These are phyloP conservation scores for Poeciliopsis occidentalis DNA, from an alignment of 2,113 vertebrate genomes.

Conservation along the genomic window DNA sequence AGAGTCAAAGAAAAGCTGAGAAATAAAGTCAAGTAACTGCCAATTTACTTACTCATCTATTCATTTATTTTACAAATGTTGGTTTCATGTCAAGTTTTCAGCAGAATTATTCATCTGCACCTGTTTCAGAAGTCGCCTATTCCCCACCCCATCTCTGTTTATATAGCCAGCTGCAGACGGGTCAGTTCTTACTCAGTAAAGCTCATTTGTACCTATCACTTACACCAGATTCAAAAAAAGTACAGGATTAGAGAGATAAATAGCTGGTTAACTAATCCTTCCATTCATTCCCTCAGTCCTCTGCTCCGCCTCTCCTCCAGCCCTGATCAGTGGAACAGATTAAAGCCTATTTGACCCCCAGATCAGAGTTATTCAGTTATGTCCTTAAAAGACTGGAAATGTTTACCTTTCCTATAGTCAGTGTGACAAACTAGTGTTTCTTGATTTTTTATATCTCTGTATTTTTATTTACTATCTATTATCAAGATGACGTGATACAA, in stretches of 20 bases:
- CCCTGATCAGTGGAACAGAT: too few species aligned
- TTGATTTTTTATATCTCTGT: too few species aligned
- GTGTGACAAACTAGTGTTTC: too few species aligned
- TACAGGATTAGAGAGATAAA: constrained; percentile 62
- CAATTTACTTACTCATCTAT: background rate
- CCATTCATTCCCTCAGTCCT: background rate
- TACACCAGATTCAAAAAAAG: constrained; percentile 44
- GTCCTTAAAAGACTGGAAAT: too few species aligned
- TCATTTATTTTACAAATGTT: background rate
- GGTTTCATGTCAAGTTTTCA: background rate
- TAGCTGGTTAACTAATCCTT: constrained; percentile 44
- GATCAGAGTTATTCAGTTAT: background rate
- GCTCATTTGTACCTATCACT: constrained; percentile 56
- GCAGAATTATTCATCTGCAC: background rate
- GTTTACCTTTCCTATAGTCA: too few species aligned
- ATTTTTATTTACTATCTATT: too few species aligned
- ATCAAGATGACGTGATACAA: too few species aligned
- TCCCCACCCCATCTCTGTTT: constrained; percentile 28
- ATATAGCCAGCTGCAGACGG: constrained; percentile 45
- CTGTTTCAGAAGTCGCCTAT: background rate
- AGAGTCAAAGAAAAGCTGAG: background rate
- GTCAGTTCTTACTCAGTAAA: constrained; percentile 41
- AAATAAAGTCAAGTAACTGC: background rate
- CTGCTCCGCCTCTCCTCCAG: too few species aligned
- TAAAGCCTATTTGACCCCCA: background rate